Percentiles rank a stretch among this genome's conserved stretches.
Conservation (phyloP, 1,140 invertebrate species). For the Lithobius niger region DNA sequence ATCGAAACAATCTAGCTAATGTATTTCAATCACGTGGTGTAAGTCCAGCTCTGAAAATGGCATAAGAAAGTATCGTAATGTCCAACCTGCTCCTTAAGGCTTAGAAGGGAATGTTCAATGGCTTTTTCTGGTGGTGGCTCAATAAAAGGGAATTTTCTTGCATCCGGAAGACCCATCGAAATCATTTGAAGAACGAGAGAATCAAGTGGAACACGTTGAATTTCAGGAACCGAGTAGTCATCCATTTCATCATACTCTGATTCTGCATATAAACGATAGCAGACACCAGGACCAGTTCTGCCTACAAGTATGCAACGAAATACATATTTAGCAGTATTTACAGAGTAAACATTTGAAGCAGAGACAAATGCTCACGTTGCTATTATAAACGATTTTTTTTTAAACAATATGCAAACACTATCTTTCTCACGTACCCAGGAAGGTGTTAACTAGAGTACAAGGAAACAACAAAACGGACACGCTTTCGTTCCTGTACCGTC, state of each 20-base stretch:
- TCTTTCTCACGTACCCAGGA: no score
- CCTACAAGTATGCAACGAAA: constrained; percentile 24
- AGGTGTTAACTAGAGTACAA: no score
- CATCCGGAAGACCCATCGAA: constrained; percentile 81
- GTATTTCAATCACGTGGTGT: background rate
- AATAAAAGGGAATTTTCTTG: constrained; percentile 86
- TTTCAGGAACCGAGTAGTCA: constrained; percentile 74
- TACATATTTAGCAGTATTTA: no score
- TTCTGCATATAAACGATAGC: constrained; percentile 77
- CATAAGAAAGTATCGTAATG: no score
- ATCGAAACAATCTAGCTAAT: background rate
- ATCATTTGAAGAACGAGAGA: constrained; percentile 88
- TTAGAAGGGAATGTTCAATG: constrained; percentile 73
- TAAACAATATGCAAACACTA: no score
- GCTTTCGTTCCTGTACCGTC: no score
- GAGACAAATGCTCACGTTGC: no score
- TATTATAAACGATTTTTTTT: no score
- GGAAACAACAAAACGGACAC: no score
- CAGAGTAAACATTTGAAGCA: no score
- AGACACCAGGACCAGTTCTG: constrained; percentile 49
- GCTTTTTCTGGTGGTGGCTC: constrained; percentile 68
- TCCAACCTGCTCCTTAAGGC: constrained; percentile 81
- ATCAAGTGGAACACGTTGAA: constrained; percentile 82
- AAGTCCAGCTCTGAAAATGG: background rate
- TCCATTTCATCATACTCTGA: constrained; percentile 65